Percentiles rank a stretch among this genome's conserved stretches.
These are phyloP conservation scores for Nyleta sp. DNA, from an alignment of 2,888 invertebrate genomes.

Conservation along the genomic window DNA sequence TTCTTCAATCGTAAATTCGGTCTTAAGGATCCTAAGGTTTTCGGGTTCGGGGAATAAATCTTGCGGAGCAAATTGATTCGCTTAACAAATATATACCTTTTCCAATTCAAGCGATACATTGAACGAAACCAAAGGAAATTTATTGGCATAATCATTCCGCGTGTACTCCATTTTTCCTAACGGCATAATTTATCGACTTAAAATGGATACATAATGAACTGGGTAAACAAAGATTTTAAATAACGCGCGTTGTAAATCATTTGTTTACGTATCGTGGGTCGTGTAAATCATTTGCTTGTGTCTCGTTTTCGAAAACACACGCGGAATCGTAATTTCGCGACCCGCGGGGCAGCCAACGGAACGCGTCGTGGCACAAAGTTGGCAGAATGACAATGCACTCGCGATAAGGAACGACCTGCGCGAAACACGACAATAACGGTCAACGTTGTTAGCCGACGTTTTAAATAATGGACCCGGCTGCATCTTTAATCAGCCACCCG, in stretches of 20 bases:
- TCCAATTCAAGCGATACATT: too few species aligned
- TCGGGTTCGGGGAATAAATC: too few species aligned
- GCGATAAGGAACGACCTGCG: conserved; percentile 57
- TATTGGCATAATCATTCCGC: too few species aligned
- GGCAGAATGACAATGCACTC: conserved; percentile 57
- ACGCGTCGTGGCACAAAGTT: conserved; percentile 48
- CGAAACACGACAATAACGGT: conserved; percentile 59
- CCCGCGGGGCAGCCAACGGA: conserved; percentile 25
- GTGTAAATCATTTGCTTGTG: conserved; percentile 53
- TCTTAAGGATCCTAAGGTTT: background rate
- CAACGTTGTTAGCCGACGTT: conserved; percentile 58
- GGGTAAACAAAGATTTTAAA: too few species aligned
- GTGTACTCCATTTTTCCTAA: too few species aligned
- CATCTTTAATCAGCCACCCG: conserved; percentile 59
- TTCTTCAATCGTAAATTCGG: background rate
- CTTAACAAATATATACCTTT: too few species aligned
- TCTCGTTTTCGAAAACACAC: conserved; percentile 41
- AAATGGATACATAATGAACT: too few species aligned
- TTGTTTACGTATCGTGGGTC: background rate
- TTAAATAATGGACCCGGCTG: conserved; percentile 55
- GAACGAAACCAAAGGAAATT: too few species aligned
- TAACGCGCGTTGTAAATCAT: too few species aligned
- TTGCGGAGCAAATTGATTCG: background rate
- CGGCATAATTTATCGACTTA: too few species aligned
- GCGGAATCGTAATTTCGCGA: conserved; percentile 47